Base-by-base conservation (phyloP, 1,140 invertebrate species). In the Venturia canescens region DNA sequence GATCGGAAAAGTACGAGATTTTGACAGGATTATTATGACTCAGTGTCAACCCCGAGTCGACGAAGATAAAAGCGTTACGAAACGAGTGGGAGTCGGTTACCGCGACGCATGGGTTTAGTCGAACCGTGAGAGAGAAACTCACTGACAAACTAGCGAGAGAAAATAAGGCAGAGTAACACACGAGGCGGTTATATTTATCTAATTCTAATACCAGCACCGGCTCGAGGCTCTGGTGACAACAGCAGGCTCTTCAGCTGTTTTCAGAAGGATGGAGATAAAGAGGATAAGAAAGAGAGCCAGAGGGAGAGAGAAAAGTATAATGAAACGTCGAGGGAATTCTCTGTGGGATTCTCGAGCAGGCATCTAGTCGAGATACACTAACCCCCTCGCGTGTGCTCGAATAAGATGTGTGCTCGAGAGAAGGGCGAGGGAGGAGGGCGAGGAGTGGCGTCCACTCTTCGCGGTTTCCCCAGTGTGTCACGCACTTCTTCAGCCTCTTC, bases 401-500 rank as follows among this genome's bases (percentile, higher is more conserved):
- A 15, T 26, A 31, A 34, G 57, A 34, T 18, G 74, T 18, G 74
- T 34, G 48, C 23, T 18, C 6, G 9, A 26, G 18, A 76, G 71
- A 76, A 23, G 26, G 57, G 74, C 18, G n/a, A 76, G 74, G 57
- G 57, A 76, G 1, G 74, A 60, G 74, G 57, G 3, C 3, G 57
- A 77, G 18, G 63, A 63, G 75, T 63, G 23, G 71, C 53, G 21
- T 23, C 38, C 48, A 27, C 60, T 50, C 44, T 69, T 57, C 31
- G 83, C 83, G 63, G 50, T 53, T 87, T 88, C 87, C 84, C 87
- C 86, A 84, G 86, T 87, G 86, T 87, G 86, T 88, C 87, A 87
- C 82, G 78, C 80, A 72, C 21, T 81, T 79, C 60, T 79, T 71
- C 48, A 21, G 50, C 38, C 50, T 29, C 50, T 80, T 67, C 70